Percentiles rank a stretch among this genome's conserved stretches.
phyloP scores from a whole-genome alignment of 2,888 invertebrate genomes.

The Phlogophora meticulosa region DNA sequence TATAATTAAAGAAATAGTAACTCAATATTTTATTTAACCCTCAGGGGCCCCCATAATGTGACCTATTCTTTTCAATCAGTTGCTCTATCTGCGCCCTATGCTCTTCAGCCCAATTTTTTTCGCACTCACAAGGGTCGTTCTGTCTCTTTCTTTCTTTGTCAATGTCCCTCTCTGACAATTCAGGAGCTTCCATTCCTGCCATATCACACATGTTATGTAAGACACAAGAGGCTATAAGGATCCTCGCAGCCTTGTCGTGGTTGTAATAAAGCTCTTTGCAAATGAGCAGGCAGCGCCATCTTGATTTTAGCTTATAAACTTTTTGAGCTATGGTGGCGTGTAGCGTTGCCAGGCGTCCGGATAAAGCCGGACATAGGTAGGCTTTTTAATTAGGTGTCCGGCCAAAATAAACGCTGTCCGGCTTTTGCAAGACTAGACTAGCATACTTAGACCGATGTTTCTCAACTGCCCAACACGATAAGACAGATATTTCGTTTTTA shows the following conservation, averaged over 20 bases:
- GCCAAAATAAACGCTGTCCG: no score
- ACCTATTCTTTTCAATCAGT: slow-evolving; percentile 1
- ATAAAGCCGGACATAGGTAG: no score
- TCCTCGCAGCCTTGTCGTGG: slow-evolving; percentile 4
- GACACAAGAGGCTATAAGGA: slow-evolving; percentile 13
- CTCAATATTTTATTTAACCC: neutral
- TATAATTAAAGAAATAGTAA: no score
- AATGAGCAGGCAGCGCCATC: slow-evolving; percentile 29
- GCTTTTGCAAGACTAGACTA: no score
- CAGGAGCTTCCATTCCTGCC: slow-evolving; percentile 5
- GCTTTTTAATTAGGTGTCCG: no score
- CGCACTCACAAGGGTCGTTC: fast-evolving
- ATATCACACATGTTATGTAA: slow-evolving; percentile 27
- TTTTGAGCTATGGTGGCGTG: neutral
- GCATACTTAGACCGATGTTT: no score
- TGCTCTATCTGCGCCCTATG: slow-evolving; percentile 3
- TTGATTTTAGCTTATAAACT: slow-evolving; percentile 18
- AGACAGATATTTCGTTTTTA: no score
- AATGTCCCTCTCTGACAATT: slow-evolving; percentile 1
- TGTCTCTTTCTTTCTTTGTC: slow-evolving; percentile 15
- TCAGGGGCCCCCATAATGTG: neutral
- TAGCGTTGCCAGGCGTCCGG: no score
- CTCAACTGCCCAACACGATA: no score
- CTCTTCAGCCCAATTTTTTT: no score
- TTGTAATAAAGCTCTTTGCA: slow-evolving; percentile 9